Conservation (phyloP, 1,140 invertebrate genomes). For the Neotoxoptera formosana region DNA sequence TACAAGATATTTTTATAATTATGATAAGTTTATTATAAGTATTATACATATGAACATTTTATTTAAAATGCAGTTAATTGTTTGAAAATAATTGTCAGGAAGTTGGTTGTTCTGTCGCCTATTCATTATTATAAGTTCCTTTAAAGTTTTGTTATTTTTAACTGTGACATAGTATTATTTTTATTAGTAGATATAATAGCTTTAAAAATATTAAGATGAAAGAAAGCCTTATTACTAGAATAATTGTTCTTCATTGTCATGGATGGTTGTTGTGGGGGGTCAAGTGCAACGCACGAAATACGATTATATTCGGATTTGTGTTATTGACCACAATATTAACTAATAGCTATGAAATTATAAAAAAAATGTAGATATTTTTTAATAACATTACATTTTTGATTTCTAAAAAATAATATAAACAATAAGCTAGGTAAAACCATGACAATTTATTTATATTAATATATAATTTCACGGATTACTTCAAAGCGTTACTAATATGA, state of each 20-base stretch:
- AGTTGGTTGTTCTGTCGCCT: not conserved
- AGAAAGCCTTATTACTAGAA: not conserved
- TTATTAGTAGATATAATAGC: not conserved
- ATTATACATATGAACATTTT: no score
- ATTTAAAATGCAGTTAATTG: not conserved
- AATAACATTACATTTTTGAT: not conserved
- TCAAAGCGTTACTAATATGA: constrained; percentile 17
- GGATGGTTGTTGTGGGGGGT: not conserved
- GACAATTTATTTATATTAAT: not conserved
- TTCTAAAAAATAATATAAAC: constrained; percentile 15
- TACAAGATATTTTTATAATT: no score
- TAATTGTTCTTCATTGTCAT: not conserved
- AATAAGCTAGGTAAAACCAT: not conserved
- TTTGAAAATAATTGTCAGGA: not conserved
- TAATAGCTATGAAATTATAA: constrained; percentile 38
- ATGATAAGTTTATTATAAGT: no score
- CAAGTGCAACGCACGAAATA: constrained; percentile 32
- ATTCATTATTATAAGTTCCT: not conserved
- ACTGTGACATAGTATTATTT: not conserved
- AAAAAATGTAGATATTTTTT: not conserved
- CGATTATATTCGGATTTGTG: constrained; percentile 18
- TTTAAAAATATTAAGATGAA: not conserved
- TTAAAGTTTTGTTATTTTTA: not conserved
- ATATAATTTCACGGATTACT: not conserved
- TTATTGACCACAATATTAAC: constrained; percentile 5